A percentile compares a stretch with the other conserved stretches of the same genome.
Evolutionary conservation across 2,888 invertebrate genomes (phyloP).

Genomic region (Caenorhabditis imperialis): DNA sequence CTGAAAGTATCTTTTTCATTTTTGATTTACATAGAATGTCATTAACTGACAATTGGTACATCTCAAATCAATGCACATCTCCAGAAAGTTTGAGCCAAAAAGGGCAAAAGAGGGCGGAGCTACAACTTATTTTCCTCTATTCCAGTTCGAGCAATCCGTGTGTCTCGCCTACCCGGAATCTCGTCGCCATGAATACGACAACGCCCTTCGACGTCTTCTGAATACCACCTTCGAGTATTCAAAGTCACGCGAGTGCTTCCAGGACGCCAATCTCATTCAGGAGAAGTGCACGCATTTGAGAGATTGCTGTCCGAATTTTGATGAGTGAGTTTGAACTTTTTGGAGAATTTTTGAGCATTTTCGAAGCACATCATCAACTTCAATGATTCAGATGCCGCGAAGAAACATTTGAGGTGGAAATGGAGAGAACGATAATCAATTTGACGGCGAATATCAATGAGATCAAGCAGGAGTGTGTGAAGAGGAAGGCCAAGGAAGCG

Average conservation of each 20-base stretch:
- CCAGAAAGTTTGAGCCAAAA: no score
- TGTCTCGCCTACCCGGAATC: constrained; percentile 63
- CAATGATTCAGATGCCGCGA: constrained; percentile 67
- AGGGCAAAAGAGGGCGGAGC: no score
- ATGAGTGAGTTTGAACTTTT: constrained; percentile 59
- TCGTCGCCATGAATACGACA: constrained; percentile 52
- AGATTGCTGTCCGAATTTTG: constrained; percentile 68
- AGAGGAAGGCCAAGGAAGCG: constrained; percentile 60
- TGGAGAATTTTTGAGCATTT: no score
- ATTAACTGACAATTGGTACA: no score
- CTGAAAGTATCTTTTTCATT: no score
- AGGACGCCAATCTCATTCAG: constrained; percentile 68
- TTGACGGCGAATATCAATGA: constrained; percentile 66
- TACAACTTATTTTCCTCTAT: neutral
- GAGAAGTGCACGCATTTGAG: constrained; percentile 63
- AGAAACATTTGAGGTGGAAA: constrained; percentile 59
- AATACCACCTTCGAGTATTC: constrained; percentile 45
- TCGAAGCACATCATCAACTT: no score
- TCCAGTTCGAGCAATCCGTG: constrained; percentile 65
- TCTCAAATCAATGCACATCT: no score
- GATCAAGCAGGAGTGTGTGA: constrained; percentile 63
- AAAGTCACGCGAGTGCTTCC: constrained; percentile 57
- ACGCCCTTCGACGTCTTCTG: constrained; percentile 56
- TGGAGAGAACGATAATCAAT: constrained; percentile 63
- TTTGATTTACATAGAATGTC: no score